Evolutionary conservation across 1,140 invertebrate species (phyloP).

Genomic region (Lepidurus arcticus): DNA sequence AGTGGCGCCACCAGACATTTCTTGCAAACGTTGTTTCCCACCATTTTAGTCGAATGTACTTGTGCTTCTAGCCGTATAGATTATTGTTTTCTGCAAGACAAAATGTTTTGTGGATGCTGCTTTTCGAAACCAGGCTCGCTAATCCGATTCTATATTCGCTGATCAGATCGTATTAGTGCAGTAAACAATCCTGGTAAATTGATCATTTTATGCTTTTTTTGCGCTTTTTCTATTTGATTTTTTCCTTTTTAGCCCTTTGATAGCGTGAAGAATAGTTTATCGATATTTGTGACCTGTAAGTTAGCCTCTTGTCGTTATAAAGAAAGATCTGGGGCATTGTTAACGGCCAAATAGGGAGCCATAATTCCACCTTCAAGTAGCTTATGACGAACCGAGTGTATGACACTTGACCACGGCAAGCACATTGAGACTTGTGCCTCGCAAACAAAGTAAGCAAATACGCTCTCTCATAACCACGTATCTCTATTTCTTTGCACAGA

Average conservation of each 20-base stretch:
- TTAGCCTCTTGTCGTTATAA: neutral
- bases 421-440: neutral
- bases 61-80: too few relatives aligned
- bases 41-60: too few relatives aligned
- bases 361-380: slow-evolving; percentile 2
- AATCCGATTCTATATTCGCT: too few relatives aligned
- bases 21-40: too few relatives aligned
- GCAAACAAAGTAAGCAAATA: slow-evolving; percentile 11
- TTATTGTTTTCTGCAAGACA: too few relatives aligned
- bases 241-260: neutral
- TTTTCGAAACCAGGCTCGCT: too few relatives aligned
- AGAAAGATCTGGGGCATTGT: neutral
- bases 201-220: too few relatives aligned
- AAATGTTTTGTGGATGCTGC: too few relatives aligned
- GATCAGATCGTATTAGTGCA: too few relatives aligned
- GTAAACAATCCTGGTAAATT: too few relatives aligned
- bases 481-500: neutral
- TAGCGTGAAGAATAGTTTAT: neutral
- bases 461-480: neutral
- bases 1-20: neutral
- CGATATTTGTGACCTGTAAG: neutral
- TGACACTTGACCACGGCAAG: slow-evolving; percentile 17
- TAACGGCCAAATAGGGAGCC: neutral
- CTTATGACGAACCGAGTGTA: neutral
- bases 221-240: too few relatives aligned